Conservation (phyloP, 2,113 vertebrate genomes). For the Pelodiscus sinensis region DNA sequence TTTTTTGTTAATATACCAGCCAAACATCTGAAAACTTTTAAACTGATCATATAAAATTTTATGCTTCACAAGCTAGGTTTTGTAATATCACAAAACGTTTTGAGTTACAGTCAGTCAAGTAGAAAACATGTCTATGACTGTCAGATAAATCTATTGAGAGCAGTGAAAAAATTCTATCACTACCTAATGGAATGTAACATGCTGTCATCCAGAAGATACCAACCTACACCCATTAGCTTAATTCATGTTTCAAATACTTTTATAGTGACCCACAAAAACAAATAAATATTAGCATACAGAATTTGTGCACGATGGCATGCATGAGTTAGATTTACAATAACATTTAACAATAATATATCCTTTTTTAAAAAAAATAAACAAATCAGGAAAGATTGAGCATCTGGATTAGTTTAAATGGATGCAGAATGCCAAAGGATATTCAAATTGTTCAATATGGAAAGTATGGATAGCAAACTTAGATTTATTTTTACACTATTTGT, state of each 20-base stretch:
- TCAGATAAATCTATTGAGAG: conserved; percentile 52
- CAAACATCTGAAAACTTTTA: conserved; percentile 38
- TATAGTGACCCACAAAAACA: conserved; percentile 3
- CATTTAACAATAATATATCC: neutral
- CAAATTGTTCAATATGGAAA: rapidly evolving
- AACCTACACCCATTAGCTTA: neutral
- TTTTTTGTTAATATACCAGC: neutral
- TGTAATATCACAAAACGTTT: conserved; percentile 37
- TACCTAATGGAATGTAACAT: conserved; percentile 31
- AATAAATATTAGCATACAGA: neutral
- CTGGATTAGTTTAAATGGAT: neutral
- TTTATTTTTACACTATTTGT: neutral
- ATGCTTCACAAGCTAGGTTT: conserved; percentile 27
- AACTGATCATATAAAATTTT: conserved; percentile 33
- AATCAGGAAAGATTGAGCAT: neutral
- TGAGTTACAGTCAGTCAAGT: conserved; percentile 42
- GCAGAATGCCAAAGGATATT: neutral
- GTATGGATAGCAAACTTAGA: neutral
- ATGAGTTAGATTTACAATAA: neutral
- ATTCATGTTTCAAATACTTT: neutral
- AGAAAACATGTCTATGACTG: conserved; percentile 49
- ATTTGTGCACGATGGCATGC: neutral
- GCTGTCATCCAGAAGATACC: neutral
- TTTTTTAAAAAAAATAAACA: neutral
- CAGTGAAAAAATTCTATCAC: conserved; percentile 4